Evolutionary conservation across 2,888 invertebrate species (phyloP), one percentile per base, ranked within the genome.

Genomic region (Adineta ricciae): DNA sequence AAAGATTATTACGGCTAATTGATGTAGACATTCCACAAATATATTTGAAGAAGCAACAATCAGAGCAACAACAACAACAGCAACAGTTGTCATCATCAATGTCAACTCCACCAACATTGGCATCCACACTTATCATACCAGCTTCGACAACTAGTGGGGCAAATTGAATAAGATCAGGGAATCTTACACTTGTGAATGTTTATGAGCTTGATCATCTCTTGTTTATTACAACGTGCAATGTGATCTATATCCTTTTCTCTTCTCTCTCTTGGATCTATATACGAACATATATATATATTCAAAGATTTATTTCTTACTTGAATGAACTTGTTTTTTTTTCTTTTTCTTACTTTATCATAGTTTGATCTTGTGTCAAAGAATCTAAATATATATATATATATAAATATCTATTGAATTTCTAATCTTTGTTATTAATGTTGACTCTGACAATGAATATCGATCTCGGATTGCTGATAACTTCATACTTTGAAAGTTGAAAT

Each of bases 11-110:
- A 72, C 32, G 52, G 27, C 78, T 85, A 46, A 85, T 85, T 11
- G 50, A 84, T 46, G 84, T 83, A 5, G 85, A 85, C 38, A 84
- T 85, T 73, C 85, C 83, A 56, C 78, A 78, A 41, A n/a, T 78
- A 78, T 1, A 19, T 64, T 64, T 64, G 19, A 64, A 64, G 32
- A 36, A 64, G 19, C 32, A 64, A n/a, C 54, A 54, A 54, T 0
- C 21, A 64, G 32, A 36, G 4, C 56, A 56, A 32, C 8, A 36
- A 1, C 32, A 72, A 38, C 73, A 73, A 21, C n/a, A n/a, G n/a
- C 73, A 73, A 73, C 73, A 38, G 36, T 36, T 36, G 41, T n/a
- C n/a, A 5, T 9, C 32, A n/a, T 41, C 41, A 41, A 2, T 2
- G 14, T 19, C 78, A 32, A 21, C 24, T 41, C 78, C 21, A 41